These are phyloP conservation scores for Spatula clypeata DNA, from an alignment of 2,797 vertebrate genomes.

Conservation along the genomic window DNA sequence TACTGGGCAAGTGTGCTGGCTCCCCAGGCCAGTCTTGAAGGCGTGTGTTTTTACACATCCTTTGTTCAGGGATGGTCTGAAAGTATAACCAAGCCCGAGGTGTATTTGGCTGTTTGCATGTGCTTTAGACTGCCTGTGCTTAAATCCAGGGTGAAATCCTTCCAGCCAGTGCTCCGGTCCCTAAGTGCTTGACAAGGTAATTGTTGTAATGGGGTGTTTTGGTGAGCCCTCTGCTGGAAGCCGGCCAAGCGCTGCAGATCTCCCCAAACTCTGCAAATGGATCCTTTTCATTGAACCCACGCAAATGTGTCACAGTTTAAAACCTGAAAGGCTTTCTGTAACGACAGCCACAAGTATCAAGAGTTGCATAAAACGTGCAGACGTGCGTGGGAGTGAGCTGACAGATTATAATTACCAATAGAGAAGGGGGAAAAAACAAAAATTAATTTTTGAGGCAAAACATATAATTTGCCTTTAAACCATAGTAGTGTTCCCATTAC, in stretches of 20 bases:
- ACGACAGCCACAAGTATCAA: slow-evolving; percentile 40
- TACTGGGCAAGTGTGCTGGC: neutral
- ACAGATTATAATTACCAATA: slow-evolving; percentile 77
- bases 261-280: slow-evolving; percentile 54
- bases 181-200: slow-evolving; percentile 58
- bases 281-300: slow-evolving; percentile 63
- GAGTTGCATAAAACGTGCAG: slow-evolving; percentile 51
- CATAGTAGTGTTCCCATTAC: slow-evolving; percentile 35
- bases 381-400: slow-evolving; percentile 45
- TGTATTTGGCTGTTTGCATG: neutral
- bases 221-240: slow-evolving; percentile 65
- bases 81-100: neutral
- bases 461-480: slow-evolving; percentile 80
- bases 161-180: slow-evolving; percentile 26
- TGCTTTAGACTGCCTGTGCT: neutral
- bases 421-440: slow-evolving; percentile 64
- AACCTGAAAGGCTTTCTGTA: slow-evolving; percentile 48
- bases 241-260: slow-evolving; percentile 56
- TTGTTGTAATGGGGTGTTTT: slow-evolving; percentile 72
- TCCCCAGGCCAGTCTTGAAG: neutral
- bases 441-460: slow-evolving; percentile 77
- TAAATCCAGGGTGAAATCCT: slow-evolving; percentile 45
- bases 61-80: neutral
- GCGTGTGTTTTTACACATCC: neutral
- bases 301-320: slow-evolving; percentile 34